Percentiles rank a stretch among this genome's conserved stretches.
Evolutionary conservation across 1,140 invertebrate genomes (phyloP).

Genomic region (Camponotus vicinus): DNA sequence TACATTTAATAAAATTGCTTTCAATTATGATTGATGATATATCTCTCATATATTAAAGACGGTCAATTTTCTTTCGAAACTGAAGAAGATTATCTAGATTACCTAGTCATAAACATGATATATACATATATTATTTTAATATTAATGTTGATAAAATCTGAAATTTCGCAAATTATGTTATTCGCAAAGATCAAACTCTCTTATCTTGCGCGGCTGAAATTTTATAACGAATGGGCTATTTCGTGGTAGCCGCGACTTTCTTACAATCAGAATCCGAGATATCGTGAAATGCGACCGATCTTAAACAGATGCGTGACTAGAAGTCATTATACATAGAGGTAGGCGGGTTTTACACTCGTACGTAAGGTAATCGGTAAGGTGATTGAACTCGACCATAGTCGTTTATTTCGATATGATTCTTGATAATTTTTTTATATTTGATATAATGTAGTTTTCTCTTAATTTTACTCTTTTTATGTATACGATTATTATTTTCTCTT

Average conservation of each 20-base stretch:
- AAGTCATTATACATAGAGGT: slow-evolving; percentile 64
- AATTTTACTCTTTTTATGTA: slow-evolving; percentile 42
- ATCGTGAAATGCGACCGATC: slow-evolving; percentile 50
- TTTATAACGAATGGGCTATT: slow-evolving; percentile 15
- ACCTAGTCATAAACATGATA: neutral
- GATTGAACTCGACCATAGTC: slow-evolving; percentile 69
- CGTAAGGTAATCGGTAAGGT: slow-evolving; percentile 68
- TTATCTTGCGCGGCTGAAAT: neutral
- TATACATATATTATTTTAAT: neutral
- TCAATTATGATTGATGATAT: neutral
- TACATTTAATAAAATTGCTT: neutral
- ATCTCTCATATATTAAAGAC: neutral
- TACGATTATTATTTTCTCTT: neutral
- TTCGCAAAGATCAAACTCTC: neutral
- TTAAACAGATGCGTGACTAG: slow-evolving; percentile 68
- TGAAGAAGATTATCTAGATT: slow-evolving; percentile 7
- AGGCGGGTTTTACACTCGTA: slow-evolving; percentile 62
- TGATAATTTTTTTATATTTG: neutral
- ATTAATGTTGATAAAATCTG: slow-evolving; percentile 10
- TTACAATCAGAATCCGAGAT: neutral
- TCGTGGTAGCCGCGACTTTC: slow-evolving; percentile 16
- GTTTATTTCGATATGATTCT: slow-evolving; percentile 46
- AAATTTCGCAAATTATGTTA: neutral
- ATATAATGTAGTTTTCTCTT: neutral
- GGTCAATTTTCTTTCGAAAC: neutral